Base-by-base conservation (phyloP, 2,113 vertebrate species). In the Merops nubicus region DNA sequence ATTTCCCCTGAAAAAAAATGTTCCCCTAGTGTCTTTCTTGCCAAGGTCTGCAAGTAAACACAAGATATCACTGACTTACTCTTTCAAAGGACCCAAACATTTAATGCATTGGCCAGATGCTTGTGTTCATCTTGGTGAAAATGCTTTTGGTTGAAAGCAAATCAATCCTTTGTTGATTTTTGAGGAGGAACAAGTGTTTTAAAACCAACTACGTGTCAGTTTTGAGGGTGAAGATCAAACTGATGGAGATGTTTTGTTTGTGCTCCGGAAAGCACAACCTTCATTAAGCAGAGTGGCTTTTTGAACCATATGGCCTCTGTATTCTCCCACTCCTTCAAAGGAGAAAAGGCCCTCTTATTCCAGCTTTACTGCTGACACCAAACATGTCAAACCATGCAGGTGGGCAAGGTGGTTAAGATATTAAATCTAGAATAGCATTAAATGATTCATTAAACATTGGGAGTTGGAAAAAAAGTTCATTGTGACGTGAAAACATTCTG, bases 221-320 rank as follows among this genome's bases (percentile, higher is more conserved):
- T 88, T 91, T 93, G 89, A 91, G 20, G 40, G 48, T 6, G 38
- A 86, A 93, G 83, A 92, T 85, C 77, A 78, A 93, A 94, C 89
- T 92, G 92, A 95, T 94, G 93, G 85, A 94, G 67, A 62, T 81
- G 53, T 84, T 92, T 84, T 92, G 73, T 94, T 97, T 97, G 93
- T 87, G 80, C 81, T 95, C 17, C 1, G 5, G 57, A 92, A 90
- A 96, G 40, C 53, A 53, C 69, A 93, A 94, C 89, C 80, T 91
- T 93, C 85, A 76, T 92, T 93, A 96, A 31, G 56, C n/a, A 17
- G 68, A 91, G 62, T 85, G 51, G 70, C 86, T 81, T 96, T 96
- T 89, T 95, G 83, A 92, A 73, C 92, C 92, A 95, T 91, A 91
- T 96, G 96, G 88, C 53, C 54, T 86, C 68, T 93, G 22, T 81